Base-by-base conservation (phyloP, 2,888 invertebrate genomes). In the Melangyna quadrimaculata region DNA sequence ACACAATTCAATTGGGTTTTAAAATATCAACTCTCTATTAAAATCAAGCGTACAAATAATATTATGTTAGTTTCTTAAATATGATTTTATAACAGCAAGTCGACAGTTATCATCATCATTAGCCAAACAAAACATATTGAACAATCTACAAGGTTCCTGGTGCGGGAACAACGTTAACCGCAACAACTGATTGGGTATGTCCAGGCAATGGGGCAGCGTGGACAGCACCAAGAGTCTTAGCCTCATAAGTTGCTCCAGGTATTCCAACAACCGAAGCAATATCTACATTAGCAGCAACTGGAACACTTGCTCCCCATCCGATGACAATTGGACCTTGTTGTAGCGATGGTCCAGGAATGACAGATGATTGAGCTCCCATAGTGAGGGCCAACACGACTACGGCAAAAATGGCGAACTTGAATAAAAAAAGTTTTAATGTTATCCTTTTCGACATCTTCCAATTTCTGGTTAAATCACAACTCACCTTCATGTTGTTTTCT, bases 381-480 rank as follows among this genome's bases (percentile, higher is more conserved):
- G 90, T 89, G 84, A 91, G 88, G 73, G 90, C 90, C 87, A 91
- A 90, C 89, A 91, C 88, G 90, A 91, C 91, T 90, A 90, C 90
- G 89, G 89, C 89, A 88, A 40, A 35, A 77, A 89, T 73, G 81
- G 88, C 90, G 90, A 91, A 91, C 90, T 90, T 51, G 12, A 88
- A n/a, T n/a, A n/a, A n/a, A n/a, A n/a, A n/a, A n/a, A 72, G 19
- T 12, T n/a, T n/a, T n/a, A n/a, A n/a, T n/a, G 3, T 35, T 45
- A 45, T 35, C 9, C 10, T 12, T 27, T 70, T 8, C 0, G 17
- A 12, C 4, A 22, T 22, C n/a, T 14, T 24, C 24, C n/a, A 14
- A 27, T 17, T 22, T 6, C 7, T 61, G 2, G 4, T 22, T 29
- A 27, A 9, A 10, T n/a, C 3, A 9, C 1, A 17, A 29, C 51